Evolutionary conservation across 2,113 vertebrate genomes (phyloP).

Genomic region (Atherinomorus stipes): DNA sequence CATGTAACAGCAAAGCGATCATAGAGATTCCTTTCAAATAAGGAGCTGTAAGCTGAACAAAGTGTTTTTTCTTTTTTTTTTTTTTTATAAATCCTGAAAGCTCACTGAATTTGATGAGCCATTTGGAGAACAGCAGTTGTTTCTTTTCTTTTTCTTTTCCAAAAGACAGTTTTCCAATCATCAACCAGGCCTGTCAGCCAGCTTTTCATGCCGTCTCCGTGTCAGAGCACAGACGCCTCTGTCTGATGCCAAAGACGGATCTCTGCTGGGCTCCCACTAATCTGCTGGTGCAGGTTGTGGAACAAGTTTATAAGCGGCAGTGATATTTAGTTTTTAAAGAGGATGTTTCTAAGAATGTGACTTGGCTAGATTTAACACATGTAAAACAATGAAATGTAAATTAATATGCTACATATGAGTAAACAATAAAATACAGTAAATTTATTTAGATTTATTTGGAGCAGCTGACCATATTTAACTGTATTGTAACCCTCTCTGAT

Average conservation of each 20-base stretch:
- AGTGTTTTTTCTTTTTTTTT: constrained; percentile 10
- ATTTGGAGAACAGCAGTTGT: constrained; percentile 31
- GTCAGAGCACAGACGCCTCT: constrained; percentile 12
- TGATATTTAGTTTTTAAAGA: neutral
- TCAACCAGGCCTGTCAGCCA: constrained; percentile 20
- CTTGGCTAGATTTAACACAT: neutral
- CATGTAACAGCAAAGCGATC: neutral
- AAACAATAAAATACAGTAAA: neutral
- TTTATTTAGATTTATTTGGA: neutral
- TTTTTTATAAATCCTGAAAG: constrained; percentile 10
- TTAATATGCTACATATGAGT: neutral
- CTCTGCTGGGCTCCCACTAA: constrained; percentile 7
- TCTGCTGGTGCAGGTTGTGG: neutral
- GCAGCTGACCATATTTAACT: too few relatives aligned
- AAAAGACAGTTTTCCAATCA: constrained; percentile 6
- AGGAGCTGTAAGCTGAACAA: constrained; percentile 19
- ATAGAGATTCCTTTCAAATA: constrained; percentile 11
- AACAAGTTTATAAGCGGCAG: neutral
- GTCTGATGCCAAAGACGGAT: constrained; percentile 7
- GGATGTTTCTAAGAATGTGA: neutral
- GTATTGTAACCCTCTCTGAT: too few relatives aligned
- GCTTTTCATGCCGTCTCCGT: constrained; percentile 27
- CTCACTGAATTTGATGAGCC: constrained; percentile 17
- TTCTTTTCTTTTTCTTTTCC: constrained; percentile 22
- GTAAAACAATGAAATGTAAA: neutral